Conservation (phyloP, 2,113 vertebrate species). For the Podarcis muralis region DNA sequence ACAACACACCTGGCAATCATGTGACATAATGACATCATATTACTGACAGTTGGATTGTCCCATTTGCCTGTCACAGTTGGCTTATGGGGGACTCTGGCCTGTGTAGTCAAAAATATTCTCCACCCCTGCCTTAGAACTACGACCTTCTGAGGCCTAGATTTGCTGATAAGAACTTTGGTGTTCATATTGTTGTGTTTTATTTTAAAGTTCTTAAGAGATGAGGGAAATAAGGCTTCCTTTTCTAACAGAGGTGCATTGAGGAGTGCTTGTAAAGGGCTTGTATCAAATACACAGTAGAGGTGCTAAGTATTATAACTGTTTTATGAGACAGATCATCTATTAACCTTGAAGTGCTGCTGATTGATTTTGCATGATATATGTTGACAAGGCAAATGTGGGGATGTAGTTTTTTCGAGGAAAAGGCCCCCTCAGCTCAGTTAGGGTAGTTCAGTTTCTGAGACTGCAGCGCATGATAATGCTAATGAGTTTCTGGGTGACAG, state of each 20-base stretch:
- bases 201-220: neutral
- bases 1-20: no score
- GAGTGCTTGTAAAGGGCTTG: neutral
- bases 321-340: constrained; percentile 11
- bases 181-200: neutral
- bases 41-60: no score
- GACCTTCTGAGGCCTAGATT: neutral
- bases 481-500: neutral
- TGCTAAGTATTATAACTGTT: neutral
- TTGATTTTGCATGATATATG: neutral
- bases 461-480: neutral
- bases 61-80: no score
- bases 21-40: no score
- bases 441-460: neutral
- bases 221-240: neutral
- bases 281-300: neutral
- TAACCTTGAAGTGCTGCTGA: neutral
- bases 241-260: neutral
- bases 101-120: no score
- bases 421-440: neutral
- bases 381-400: neutral
- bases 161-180: neutral
- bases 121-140: neutral
- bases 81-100: no score
- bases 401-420: neutral